A percentile compares a stretch with the other conserved stretches of the same genome.
phyloP scores from a whole-genome alignment of 2,113 vertebrate genomes.

The Australoheros scitulus region DNA sequence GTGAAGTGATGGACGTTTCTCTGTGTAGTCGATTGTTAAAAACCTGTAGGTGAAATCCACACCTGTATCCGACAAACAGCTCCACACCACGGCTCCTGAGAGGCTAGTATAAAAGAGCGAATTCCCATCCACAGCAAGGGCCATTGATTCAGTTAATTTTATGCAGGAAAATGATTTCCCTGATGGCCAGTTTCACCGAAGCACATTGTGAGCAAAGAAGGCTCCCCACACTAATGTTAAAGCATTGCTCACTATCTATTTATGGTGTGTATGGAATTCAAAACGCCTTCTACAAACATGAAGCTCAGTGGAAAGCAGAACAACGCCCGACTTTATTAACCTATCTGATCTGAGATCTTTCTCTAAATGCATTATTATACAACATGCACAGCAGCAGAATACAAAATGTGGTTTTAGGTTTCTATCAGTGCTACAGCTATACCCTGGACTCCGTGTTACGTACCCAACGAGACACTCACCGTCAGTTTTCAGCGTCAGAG shows the following conservation, averaged over 20 bases:
- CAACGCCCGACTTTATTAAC: constrained; percentile 21
- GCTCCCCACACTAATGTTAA: constrained; percentile 70
- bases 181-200: constrained; percentile 69
- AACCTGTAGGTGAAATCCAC: constrained; percentile 60
- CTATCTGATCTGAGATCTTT: constrained; percentile 2
- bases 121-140: constrained; percentile 67
- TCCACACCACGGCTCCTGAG: constrained; percentile 58
- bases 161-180: constrained; percentile 82
- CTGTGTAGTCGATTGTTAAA: constrained; percentile 43
- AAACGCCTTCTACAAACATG: constrained; percentile 38
- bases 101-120: constrained; percentile 67
- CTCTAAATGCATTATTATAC: constrained; percentile 13
- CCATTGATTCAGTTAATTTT: constrained; percentile 83
- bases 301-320: constrained; percentile 15
- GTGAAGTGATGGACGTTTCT: constrained; percentile 57
- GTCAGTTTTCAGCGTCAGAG: constrained; percentile 90
- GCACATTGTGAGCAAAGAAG: constrained; percentile 62
- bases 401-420: constrained; percentile 31
- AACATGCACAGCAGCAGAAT: constrained; percentile 12
- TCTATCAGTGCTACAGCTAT: neutral
- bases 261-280: constrained; percentile 63
- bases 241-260: constrained; percentile 70
- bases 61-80: constrained; percentile 60
- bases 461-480: constrained; percentile 80
- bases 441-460: neutral